Percentiles rank a stretch among this genome's conserved stretches.
Evolutionary conservation across 2,797 vertebrate genomes (phyloP).

Genomic region (Leptatherina wallacei): DNA sequence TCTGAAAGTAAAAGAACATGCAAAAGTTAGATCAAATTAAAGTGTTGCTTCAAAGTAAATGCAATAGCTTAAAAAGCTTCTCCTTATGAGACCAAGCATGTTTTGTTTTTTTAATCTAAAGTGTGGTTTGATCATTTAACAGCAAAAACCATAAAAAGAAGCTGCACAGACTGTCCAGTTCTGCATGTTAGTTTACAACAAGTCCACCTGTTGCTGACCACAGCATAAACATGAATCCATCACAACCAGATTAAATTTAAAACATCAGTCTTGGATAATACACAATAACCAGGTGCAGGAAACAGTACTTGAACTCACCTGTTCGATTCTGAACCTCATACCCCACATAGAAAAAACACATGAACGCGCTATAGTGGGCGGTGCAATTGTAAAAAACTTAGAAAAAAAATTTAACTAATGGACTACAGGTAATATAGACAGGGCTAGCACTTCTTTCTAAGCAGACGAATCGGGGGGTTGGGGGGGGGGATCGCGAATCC

Average conservation of each 20-base stretch:
- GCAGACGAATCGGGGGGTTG: conserved; percentile 9
- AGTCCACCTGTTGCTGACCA: conserved; percentile 73
- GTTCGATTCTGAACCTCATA: conserved; percentile 19
- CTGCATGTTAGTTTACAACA: background rate
- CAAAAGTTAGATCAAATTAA: background rate
- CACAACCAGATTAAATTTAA: background rate
- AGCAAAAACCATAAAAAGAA: background rate
- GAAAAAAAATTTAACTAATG: background rate
- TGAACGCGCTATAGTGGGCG: background rate
- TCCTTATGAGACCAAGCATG: background rate
- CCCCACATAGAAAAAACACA: background rate
- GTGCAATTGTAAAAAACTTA: conserved; percentile 1
- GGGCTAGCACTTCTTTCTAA: background rate
- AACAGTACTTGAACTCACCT: conserved; percentile 45
- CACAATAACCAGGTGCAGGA: conserved; percentile 26
- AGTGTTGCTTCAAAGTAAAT: background rate
- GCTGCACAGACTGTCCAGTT: conserved; percentile 1
- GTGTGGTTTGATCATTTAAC: conserved; percentile 1
- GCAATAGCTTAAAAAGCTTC: background rate
- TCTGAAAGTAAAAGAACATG: conserved; percentile 41
- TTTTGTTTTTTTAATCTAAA: background rate
- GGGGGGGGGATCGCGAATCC: conserved; percentile 40
- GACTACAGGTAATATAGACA: background rate
- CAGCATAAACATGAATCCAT: background rate
- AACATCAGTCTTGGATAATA: background rate